These are phyloP conservation scores for Manis crassicaudata DNA, from an alignment of 2,797 vertebrate genomes.

Conservation along the genomic window DNA sequence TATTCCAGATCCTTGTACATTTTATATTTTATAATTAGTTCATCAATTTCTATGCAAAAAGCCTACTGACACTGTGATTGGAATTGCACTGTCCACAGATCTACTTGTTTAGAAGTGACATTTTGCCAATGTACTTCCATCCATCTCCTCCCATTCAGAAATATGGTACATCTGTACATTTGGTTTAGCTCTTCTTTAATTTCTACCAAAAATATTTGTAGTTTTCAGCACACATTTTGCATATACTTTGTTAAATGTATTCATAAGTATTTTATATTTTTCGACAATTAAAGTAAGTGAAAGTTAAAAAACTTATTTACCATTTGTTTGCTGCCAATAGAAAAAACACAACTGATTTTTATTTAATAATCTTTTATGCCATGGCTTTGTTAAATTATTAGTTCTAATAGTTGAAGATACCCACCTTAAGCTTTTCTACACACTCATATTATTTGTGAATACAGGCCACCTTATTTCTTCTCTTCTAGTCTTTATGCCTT, in stretches of 20 bases:
- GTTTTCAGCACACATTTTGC: background rate
- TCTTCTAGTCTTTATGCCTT: background rate
- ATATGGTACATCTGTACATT: background rate
- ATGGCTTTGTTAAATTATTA: background rate
- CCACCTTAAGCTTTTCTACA: background rate
- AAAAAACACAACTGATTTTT: slow-evolving; percentile 3
- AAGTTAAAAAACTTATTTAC: background rate
- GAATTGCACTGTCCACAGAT: background rate
- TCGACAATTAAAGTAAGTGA: background rate
- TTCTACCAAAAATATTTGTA: background rate
- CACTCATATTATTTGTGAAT: background rate
- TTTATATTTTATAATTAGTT: background rate
- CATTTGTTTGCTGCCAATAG: background rate
- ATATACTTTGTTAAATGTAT: background rate
- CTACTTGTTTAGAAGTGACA: background rate
- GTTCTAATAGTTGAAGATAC: background rate
- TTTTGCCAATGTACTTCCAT: background rate
- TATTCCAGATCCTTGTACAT: background rate
- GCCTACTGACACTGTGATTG: background rate
- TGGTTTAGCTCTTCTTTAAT: background rate
- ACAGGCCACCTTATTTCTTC: background rate
- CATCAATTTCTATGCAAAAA: background rate
- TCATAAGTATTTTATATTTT: background rate
- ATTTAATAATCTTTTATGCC: background rate
- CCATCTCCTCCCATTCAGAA: background rate